These are phyloP conservation scores for Lithophane ornitopus DNA, from an alignment of 2,888 invertebrate species.

Conservation along the genomic window DNA sequence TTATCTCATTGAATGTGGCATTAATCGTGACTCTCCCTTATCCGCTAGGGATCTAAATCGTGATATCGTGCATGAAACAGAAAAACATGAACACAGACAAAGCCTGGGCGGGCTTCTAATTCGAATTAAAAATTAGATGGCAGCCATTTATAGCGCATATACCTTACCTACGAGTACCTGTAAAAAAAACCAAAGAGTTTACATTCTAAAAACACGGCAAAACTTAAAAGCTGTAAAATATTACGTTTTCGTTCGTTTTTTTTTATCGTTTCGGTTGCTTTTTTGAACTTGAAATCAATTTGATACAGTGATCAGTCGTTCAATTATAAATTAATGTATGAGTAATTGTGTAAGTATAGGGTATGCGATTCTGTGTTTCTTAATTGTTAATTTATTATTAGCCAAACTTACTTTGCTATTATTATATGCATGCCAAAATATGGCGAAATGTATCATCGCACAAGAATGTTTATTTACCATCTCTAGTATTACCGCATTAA, in stretches of 20 bases:
- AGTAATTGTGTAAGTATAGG: too few species aligned
- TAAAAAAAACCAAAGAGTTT: background rate
- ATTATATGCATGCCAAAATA: background rate
- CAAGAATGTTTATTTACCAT: background rate
- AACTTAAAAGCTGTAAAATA: too few species aligned
- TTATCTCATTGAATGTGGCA: conserved; percentile 4
- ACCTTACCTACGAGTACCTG: too few species aligned
- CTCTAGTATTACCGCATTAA: background rate
- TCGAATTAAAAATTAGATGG: conserved; percentile 38
- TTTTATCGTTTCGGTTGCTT: too few species aligned
- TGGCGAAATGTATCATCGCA: background rate
- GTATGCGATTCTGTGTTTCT: too few species aligned
- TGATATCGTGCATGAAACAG: conserved; percentile 31
- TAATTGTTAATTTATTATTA: background rate
- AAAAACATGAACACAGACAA: conserved; percentile 38
- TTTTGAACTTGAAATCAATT: too few species aligned
- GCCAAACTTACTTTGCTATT: background rate
- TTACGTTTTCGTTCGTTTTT: too few species aligned
- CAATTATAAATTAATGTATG: too few species aligned
- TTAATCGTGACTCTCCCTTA: conserved; percentile 34
- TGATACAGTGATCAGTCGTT: too few species aligned
- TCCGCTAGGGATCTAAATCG: conserved; percentile 48
- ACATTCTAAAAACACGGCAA: background rate
- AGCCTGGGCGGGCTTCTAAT: conserved; percentile 8
- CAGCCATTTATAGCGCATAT: conserved; percentile 10